Evolutionary conservation across 35 echinoderm and acorn worm species (phyloP), one percentile per base, ranked within the genome.

Genomic region (Apostichopus parvimensis): DNA sequence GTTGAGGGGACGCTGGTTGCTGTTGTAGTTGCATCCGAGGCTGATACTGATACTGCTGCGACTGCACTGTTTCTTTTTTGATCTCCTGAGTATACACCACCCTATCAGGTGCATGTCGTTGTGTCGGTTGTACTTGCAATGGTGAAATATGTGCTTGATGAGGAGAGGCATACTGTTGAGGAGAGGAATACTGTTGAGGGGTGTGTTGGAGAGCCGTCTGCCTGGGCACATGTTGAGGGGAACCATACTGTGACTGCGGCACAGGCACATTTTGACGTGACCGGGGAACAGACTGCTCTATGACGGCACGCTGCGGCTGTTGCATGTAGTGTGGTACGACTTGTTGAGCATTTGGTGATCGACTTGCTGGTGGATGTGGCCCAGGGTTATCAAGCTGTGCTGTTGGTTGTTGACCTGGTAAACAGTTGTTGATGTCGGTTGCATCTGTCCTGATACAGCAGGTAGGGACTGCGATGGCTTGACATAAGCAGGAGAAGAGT

Each of bases 311-410:
- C 54, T 92, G 90, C 17, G 76, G 89, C 45, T 79, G 90, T 28
- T 80, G 90, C 66, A 90, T 14, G 20, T 82, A 75, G 54, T 94
- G 80, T 73, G 86, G 86, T 73, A 72, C 60, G 14, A 72, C 24
- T 1, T 88, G 86, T 57, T 88, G 76, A 61, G 22, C 60, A 8
- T 56, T 55, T 70, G 61, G 86, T 72, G 86, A 72, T 73, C 86
- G 23, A 68, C 62, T 54, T 7, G 86, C 15, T 25, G 86, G 52
- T 18, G 60, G 7, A 12, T 58, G 68, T 22, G 20, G 2, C 11
- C 11, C 64, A 75, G 71, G 20, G 71, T 75, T 7, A 22, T 22
- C 71, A 52, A 5, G 89, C 21, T 81, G 53, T 61, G 21, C 17
- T 18, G 56, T n/a, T 22, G 57, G n/a, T 80, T 28, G 9, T 4